Evolutionary conservation across 2,113 vertebrate species (phyloP).

Genomic region (Donacobius atricapilla): DNA sequence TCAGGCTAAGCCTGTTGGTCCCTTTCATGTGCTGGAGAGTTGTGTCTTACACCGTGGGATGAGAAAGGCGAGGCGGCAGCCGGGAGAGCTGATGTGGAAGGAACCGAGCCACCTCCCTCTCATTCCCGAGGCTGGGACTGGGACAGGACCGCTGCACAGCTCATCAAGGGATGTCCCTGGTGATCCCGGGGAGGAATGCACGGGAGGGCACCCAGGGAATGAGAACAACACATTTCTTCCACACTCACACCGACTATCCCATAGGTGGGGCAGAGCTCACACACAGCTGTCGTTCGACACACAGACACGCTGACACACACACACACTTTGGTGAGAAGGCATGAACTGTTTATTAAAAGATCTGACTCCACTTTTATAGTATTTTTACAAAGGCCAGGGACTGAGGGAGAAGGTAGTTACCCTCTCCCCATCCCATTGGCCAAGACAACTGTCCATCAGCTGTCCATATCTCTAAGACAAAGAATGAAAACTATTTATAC

Average conservation of each 20-base stretch:
- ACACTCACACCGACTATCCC: background rate
- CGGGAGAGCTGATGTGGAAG: background rate
- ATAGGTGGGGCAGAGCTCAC: background rate
- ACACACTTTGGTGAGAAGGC: no score
- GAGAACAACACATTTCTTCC: background rate
- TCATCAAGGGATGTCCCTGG: accelerated
- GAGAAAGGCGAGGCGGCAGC: background rate
- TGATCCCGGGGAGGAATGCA: background rate
- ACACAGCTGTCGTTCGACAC: no score
- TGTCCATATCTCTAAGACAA: no score
- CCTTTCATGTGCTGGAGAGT: background rate
- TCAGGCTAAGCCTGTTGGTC: background rate
- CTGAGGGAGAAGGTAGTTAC: no score
- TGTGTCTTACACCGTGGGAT: background rate
- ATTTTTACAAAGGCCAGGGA: no score
- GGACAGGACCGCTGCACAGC: background rate
- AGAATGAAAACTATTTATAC: no score
- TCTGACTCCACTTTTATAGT: no score
- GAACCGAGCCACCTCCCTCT: background rate
- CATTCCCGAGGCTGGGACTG: background rate
- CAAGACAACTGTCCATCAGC: no score
- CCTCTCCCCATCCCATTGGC: no score
- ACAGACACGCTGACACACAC: no score
- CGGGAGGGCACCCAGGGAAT: background rate
- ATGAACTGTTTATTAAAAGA: no score